Evolutionary conservation across 2,888 invertebrate genomes (phyloP), one percentile per base, ranked within the genome.

Genomic region (Nomada flava): DNA sequence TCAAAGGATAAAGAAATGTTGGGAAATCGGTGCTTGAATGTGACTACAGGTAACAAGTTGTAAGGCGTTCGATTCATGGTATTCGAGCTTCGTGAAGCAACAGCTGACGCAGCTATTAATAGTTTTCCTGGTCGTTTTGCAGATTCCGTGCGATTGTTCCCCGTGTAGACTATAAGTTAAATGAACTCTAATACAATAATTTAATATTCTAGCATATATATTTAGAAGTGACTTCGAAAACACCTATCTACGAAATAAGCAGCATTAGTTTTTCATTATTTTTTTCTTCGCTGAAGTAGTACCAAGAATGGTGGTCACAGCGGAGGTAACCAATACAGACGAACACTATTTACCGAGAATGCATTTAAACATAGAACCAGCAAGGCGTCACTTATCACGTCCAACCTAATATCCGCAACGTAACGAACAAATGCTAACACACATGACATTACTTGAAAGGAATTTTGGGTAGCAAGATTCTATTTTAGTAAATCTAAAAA

Each of bases 51-150:
- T 36, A 36, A 36, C 36, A 36, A 1, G 47, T 2, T 20, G 15
- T 57, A n/a, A 15, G 11, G 5, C 20, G 29, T 18, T 50, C 50
- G 52, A 52, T 42, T 62, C 23, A 11, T 15, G 29, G 20, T 57
- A 70, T 60, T 52, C 52, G 52, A 36, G 23, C 15, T 52, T 44
- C 11, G 29, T 23, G 26, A 55, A 20, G 47, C 55, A 36, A 53
- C 72, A 76, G 63, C 76, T 76, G 72, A 76, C 63, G 76, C 68
- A 15, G 44, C 62, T 44, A 53, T 64, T 76, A 50, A 63, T 20
- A 44, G 20, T 72, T 76, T 55, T 72, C 23, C 71, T 10, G 53
- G 9, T 76, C 59, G 50, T 68, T 74, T 71, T 63, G 29, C 11
- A n/a, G 29, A 47, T 62, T 9, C n/a, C 52, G 18, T 10, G 47